A percentile compares a stretch with the other conserved stretches of the same genome.
Conservation (phyloP, 2,113 vertebrate genomes). For the Cephalopholis sonnerati region DNA sequence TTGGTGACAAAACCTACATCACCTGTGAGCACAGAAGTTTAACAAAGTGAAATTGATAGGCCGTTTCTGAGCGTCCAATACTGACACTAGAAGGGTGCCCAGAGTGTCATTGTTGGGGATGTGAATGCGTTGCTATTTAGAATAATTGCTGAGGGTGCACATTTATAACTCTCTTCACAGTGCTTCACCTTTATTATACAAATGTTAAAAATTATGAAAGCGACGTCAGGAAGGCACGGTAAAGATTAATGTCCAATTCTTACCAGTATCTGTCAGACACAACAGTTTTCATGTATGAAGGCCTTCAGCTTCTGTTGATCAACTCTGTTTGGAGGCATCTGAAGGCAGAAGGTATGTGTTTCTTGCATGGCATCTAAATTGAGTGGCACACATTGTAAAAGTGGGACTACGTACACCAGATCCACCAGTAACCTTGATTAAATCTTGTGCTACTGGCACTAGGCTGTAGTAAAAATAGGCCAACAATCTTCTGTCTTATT, state of each 20-base stretch:
- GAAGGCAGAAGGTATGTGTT: constrained; percentile 9
- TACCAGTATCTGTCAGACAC: constrained; percentile 18
- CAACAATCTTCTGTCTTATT: background rate
- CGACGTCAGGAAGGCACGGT: background rate
- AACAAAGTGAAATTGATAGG: too few species aligned
- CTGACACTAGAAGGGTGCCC: too few species aligned
- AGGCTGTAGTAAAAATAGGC: too few species aligned
- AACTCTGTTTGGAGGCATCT: constrained; percentile 17
- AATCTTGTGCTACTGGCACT: too few species aligned
- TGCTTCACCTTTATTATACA: constrained; percentile 8
- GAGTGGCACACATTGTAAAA: background rate
- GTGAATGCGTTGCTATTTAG: too few species aligned
- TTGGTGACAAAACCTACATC: too few species aligned
- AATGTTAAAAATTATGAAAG: background rate
- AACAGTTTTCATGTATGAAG: constrained; percentile 20
- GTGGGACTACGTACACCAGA: too few species aligned
- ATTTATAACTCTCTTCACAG: background rate
- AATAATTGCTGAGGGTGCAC: background rate
- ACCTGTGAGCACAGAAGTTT: too few species aligned
- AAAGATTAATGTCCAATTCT: constrained; percentile 5
- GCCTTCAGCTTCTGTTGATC: constrained; percentile 28
- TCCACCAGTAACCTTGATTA: too few species aligned
- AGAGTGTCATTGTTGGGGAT: too few species aligned
- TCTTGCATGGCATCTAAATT: background rate
- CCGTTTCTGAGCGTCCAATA: too few species aligned